phyloP scores from a whole-genome alignment of 2,888 invertebrate genomes.

The Myopa tessellatipennis region DNA sequence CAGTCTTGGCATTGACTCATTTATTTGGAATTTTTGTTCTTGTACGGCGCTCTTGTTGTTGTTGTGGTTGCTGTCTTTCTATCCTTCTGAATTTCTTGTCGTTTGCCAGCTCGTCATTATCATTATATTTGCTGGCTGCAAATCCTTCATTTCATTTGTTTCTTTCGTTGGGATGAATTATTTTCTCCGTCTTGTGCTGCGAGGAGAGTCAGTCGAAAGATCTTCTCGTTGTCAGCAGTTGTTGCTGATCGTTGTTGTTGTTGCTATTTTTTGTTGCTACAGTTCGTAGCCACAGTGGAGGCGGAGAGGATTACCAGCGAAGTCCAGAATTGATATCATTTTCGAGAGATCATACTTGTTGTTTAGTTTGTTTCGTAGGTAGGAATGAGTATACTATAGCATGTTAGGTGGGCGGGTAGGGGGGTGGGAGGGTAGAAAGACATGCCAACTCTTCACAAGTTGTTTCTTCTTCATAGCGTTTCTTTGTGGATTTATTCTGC shows the following conservation, averaged over 20 bases:
- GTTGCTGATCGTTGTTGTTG: neutral
- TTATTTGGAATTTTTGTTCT: slow-evolving; percentile 7
- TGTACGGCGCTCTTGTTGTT: neutral
- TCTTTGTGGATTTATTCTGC: too few relatives aligned
- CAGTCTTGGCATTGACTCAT: slow-evolving; percentile 34
- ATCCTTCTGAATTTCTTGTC: neutral
- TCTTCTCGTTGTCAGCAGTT: neutral
- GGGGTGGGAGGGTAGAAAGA: too few relatives aligned
- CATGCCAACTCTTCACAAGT: too few relatives aligned
- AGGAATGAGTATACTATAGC: neutral
- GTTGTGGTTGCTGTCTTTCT: neutral
- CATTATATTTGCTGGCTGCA: slow-evolving; percentile 17
- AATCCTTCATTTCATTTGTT: slow-evolving; percentile 28
- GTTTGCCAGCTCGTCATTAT: slow-evolving; percentile 22
- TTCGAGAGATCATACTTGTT: slow-evolving; percentile 13
- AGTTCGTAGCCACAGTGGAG: neutral
- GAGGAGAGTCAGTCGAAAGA: neutral
- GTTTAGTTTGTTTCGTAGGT: neutral
- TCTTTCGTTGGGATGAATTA: slow-evolving; percentile 22
- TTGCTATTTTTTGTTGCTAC: too few relatives aligned
- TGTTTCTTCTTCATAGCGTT: too few relatives aligned
- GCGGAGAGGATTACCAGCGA: neutral
- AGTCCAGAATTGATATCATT: slow-evolving; percentile 18
- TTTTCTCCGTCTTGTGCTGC: slow-evolving; percentile 5
- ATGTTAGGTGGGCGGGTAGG: too few relatives aligned